These are phyloP conservation scores for Ammodramus savannarum DNA, from an alignment of 2,113 vertebrate genomes.

Conservation along the genomic window DNA sequence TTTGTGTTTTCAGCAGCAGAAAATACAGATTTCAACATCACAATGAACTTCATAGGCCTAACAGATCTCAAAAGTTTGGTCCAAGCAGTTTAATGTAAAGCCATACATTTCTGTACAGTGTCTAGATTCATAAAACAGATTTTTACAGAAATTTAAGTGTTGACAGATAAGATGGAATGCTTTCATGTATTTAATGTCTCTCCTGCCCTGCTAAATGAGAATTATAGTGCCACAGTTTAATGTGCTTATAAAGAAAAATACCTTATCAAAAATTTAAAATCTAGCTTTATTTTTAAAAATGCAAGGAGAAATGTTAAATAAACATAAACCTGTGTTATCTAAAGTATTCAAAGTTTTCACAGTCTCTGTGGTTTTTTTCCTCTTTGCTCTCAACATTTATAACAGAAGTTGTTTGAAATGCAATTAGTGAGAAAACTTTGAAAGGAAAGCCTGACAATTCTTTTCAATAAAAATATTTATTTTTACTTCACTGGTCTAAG, in stretches of 20 bases:
- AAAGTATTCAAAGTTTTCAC: slow-evolving; percentile 50
- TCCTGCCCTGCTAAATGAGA: slow-evolving; percentile 30
- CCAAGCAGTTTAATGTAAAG: slow-evolving; percentile 9
- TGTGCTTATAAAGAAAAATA: slow-evolving; percentile 33
- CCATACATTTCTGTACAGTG: neutral
- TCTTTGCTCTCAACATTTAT: slow-evolving; percentile 19
- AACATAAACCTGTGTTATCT: slow-evolving; percentile 37
- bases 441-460: slow-evolving; percentile 63
- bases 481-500: slow-evolving; percentile 58
- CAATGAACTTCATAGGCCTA: neutral
- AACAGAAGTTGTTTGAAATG: slow-evolving; percentile 49
- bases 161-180: slow-evolving; percentile 39
- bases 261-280: slow-evolving; percentile 51
- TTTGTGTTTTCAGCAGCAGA: slow-evolving; percentile 1
- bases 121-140: neutral
- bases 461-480: slow-evolving; percentile 64
- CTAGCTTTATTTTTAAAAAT: slow-evolving; percentile 49
- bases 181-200: slow-evolving; percentile 34
- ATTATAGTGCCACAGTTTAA: neutral
- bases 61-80: neutral
- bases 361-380: neutral
- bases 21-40: neutral
- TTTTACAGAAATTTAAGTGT: slow-evolving; percentile 1
- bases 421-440: slow-evolving; percentile 63
- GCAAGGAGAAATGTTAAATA: slow-evolving; percentile 36